These are phyloP conservation scores for Dysidea cf. avara DNA, from an alignment of 37 sponge, comb jelly and placozoan species.

Conservation along the genomic window DNA sequence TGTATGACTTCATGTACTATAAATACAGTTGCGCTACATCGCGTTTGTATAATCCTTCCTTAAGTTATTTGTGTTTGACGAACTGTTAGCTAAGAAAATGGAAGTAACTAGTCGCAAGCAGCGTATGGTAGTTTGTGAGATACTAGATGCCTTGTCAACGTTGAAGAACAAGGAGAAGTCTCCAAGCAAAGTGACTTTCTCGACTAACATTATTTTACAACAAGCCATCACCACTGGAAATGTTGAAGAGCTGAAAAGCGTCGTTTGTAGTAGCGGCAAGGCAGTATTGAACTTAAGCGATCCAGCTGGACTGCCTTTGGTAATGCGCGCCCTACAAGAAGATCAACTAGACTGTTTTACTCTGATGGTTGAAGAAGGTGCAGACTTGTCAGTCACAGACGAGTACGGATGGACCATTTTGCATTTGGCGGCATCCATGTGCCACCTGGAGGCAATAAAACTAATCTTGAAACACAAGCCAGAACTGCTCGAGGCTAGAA, in stretches of 20 bases:
- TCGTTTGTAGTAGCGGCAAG: conserved; percentile 36
- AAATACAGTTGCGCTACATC: background rate
- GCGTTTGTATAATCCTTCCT: too few species aligned
- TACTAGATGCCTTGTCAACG: too few species aligned
- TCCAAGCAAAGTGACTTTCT: conserved; percentile 59
- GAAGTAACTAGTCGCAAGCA: too few species aligned
- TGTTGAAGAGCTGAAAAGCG: conserved; percentile 49
- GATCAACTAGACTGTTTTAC: conserved; percentile 42
- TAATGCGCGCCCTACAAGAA: conserved; percentile 64
- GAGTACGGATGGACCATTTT: conserved; percentile 65
- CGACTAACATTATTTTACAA: conserved; percentile 52
- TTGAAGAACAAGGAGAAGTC: conserved; percentile 24
- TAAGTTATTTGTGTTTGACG: too few species aligned
- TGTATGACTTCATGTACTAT: background rate
- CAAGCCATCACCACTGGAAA: conserved; percentile 65
- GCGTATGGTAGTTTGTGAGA: too few species aligned
- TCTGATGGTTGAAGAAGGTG: conserved; percentile 53
- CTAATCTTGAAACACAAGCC: conserved; percentile 16
- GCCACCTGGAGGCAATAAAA: conserved; percentile 59
- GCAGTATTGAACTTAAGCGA: conserved; percentile 42
- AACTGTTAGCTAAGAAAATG: too few species aligned
- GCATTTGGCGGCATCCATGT: conserved; percentile 70
- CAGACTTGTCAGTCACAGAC: conserved; percentile 47
- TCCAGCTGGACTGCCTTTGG: conserved; percentile 58
- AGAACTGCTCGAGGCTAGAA: conserved; percentile 29